A percentile compares a stretch with the other conserved stretches of the same genome.
These are phyloP conservation scores for Bradypodion pumilum DNA, from an alignment of 2,797 vertebrate genomes.

Conservation along the genomic window DNA sequence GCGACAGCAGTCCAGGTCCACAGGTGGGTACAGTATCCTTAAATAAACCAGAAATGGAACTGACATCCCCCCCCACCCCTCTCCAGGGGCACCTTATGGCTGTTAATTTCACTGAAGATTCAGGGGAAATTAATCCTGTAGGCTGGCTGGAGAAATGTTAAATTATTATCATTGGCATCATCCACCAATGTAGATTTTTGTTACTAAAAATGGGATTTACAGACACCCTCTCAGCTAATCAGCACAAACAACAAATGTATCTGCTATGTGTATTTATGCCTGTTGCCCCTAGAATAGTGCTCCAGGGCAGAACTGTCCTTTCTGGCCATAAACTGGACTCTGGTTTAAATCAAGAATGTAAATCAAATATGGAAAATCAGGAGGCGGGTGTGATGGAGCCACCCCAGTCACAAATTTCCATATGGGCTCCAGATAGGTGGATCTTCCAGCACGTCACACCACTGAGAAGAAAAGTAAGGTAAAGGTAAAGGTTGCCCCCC, in stretches of 20 bases:
- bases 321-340: background rate
- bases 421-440: no score
- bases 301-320: no score
- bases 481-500: no score
- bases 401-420: no score
- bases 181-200: background rate
- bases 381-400: no score
- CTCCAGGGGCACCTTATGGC: no score
- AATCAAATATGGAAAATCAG: no score
- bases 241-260: conserved; percentile 28
- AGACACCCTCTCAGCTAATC: conserved; percentile 3
- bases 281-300: no score
- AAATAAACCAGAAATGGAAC: background rate
- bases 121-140: background rate
- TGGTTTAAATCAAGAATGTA: background rate
- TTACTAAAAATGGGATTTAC: background rate
- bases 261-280: background rate
- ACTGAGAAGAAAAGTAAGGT: no score
- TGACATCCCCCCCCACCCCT: no score
- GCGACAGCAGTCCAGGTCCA: background rate
- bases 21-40: background rate
- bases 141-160: background rate
- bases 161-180: background rate
- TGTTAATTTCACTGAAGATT: background rate
- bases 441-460: no score